Evolutionary conservation across 64 coral and sea anemone genomes (phyloP), one percentile per base, ranked within the genome.

Genomic region (Cladopsammia gracilis): DNA sequence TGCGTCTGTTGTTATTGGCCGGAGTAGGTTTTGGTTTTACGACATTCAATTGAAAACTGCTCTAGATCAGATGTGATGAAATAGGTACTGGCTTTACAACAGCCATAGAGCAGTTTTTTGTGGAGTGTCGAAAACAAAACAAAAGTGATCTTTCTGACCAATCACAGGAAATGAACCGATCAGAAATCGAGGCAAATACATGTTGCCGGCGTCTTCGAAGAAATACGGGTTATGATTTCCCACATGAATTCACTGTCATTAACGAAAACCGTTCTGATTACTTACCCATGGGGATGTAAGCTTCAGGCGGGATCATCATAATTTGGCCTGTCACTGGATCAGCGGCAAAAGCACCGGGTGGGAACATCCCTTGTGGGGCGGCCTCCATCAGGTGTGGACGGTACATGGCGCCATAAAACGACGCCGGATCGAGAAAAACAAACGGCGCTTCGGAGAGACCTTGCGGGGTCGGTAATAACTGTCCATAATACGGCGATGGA

Each of bases 381-480:
- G 91, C 71, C 13, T 93, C 91, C 58, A 93, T 93, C 82, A 93
- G 77, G 48, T 76, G 91, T 25, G 82, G 72, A 22, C 79, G 77
- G 47, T 93, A 93, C 79, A 93, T 77, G 0, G 64, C 72, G 10
- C 74, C 64, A 34, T 91, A 91, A 25, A 91, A 45, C 52, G 70
- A 78, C 7, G 83, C 46, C 4, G 60, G 77, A 45, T 91, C 89
- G 13, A 71, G 52, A 13, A 91, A 10, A 67, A 91, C 18, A 25
- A 91, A 19, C 3, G 77, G 78, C 64, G 80, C 24, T 71, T 91
- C 89, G 3, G 66, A 52, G 10, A 79, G 61, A 4, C 62, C 89
- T 45, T 82, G 70, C 18, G 89, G 80, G 0, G 80, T 64, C 45
- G 72, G 43, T 19, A 84, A 24, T 11, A 84, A 6, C 62, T 64